These are phyloP conservation scores for Drosophila melanica DNA, from an alignment of 1,140 invertebrate genomes.

Conservation along the genomic window DNA sequence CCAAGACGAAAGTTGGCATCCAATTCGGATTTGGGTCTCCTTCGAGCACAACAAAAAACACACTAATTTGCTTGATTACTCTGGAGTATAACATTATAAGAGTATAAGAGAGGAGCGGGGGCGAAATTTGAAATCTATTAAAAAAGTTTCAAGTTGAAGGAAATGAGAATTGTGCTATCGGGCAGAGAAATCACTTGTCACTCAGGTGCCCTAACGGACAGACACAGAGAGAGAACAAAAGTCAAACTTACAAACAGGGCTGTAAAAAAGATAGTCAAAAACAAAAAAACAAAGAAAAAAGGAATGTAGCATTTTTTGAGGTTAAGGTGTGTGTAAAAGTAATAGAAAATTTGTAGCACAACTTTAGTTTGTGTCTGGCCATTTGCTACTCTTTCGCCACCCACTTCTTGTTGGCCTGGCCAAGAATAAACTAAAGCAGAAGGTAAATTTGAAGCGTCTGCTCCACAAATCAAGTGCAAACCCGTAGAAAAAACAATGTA, in stretches of 20 bases:
- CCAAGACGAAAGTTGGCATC: slow-evolving; percentile 46
- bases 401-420: slow-evolving; percentile 18
- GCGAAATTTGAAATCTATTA: slow-evolving; percentile 79
- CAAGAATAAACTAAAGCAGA: slow-evolving; percentile 25
- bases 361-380: slow-evolving; percentile 9
- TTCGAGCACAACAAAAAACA: slow-evolving; percentile 10
- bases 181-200: slow-evolving; percentile 45
- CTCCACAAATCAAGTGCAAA: slow-evolving; percentile 71
- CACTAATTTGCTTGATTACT: slow-evolving; percentile 82
- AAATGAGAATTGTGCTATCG: slow-evolving; percentile 29
- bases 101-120: slow-evolving; percentile 1
- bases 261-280: slow-evolving; percentile 2
- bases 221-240: slow-evolving; percentile 1
- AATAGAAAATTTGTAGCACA: slow-evolving; percentile 26
- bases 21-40: slow-evolving; percentile 37
- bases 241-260: slow-evolving; percentile 5
- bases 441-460: slow-evolving; percentile 58
- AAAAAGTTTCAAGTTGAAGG: slow-evolving; percentile 64
- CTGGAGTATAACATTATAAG: slow-evolving; percentile 51
- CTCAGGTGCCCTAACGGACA: background rate
- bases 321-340: slow-evolving; percentile 1
- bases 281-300: no score
- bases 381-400: slow-evolving; percentile 9
- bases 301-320: background rate
- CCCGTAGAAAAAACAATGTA: slow-evolving; percentile 4